Conservation (phyloP, 2,797 vertebrate species). For the Danio choprae region DNA sequence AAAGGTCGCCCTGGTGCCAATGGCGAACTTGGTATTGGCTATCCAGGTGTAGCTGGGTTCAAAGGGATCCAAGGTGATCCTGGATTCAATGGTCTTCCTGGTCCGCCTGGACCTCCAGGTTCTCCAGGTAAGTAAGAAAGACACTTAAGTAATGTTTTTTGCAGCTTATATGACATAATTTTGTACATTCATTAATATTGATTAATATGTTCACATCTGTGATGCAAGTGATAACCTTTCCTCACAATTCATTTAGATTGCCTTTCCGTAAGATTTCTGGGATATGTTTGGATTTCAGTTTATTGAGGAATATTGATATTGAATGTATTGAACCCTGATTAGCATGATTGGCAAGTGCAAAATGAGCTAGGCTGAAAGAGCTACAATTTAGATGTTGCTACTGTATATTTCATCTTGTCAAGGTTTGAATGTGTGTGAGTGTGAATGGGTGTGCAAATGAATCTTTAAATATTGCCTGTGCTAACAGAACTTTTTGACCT, state of each 20-base stretch:
- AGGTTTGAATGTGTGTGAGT: constrained; percentile 6
- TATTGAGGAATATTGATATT: not conserved
- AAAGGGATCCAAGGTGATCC: constrained; percentile 76
- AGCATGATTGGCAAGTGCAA: not conserved
- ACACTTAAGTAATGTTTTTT: not conserved
- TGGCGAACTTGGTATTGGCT: constrained; percentile 73
- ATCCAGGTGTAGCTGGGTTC: constrained; percentile 62
- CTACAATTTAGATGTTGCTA: constrained; percentile 18
- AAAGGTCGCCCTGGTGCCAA: constrained; percentile 72
- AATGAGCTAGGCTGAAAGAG: not conserved
- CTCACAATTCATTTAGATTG: not conserved
- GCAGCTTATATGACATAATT: not conserved
- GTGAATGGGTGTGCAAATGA: constrained; percentile 16
- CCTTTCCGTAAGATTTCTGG: too few relatives aligned
- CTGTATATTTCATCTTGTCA: constrained; percentile 3
- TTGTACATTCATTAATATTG: not conserved
- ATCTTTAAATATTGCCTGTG: constrained; percentile 62
- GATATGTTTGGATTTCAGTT: not conserved
- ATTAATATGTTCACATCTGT: not conserved
- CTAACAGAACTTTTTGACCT: constrained; percentile 65
- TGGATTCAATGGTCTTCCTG: constrained; percentile 73
- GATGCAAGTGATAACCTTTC: not conserved
- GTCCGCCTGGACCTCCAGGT: constrained; percentile 74
- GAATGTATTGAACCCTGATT: not conserved
- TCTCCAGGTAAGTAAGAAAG: constrained; percentile 72